phyloP scores from a whole-genome alignment of 2,888 invertebrate genomes.

The Endomychus coccineus region DNA sequence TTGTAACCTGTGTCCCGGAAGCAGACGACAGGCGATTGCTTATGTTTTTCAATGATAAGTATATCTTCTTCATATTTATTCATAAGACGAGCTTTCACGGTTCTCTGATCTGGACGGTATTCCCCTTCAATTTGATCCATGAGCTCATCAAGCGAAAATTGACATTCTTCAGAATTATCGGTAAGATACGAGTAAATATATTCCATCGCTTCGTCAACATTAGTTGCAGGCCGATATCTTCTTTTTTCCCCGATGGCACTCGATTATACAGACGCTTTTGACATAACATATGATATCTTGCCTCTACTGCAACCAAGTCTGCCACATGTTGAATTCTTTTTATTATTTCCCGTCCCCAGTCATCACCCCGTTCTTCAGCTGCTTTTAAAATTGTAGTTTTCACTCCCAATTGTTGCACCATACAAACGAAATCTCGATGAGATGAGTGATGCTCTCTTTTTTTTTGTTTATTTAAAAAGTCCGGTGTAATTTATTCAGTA shows the following conservation, averaged over 20 bases:
- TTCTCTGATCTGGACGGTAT: constrained; percentile 11
- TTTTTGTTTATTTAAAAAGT: constrained; percentile 10
- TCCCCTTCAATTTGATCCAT: constrained; percentile 15
- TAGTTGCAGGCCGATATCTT: constrained; percentile 14
- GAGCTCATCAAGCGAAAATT: constrained; percentile 14
- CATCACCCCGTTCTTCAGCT: too few relatives aligned
- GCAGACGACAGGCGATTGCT: constrained; percentile 16
- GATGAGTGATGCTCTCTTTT: constrained; percentile 5
- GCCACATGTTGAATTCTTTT: constrained; percentile 10
- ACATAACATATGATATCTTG: constrained; percentile 14
- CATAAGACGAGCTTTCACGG: constrained; percentile 13
- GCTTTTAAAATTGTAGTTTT: neutral
- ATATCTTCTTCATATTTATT: constrained; percentile 20
- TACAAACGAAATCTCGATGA: neutral
- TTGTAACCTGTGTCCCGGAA: constrained; percentile 20
- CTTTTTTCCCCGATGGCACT: constrained; percentile 11
- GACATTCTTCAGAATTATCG: constrained; percentile 17
- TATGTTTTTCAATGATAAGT: constrained; percentile 12
- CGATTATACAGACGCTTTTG: neutral
- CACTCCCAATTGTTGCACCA: neutral
- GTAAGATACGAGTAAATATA: constrained; percentile 15
- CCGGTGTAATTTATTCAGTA: constrained; percentile 9
- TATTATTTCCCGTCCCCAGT: constrained; percentile 10
- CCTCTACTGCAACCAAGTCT: constrained; percentile 14
- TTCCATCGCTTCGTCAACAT: constrained; percentile 19